phyloP scores from a whole-genome alignment of 2,113 vertebrate species.

The Sterrhoptilus dennistouni region DNA sequence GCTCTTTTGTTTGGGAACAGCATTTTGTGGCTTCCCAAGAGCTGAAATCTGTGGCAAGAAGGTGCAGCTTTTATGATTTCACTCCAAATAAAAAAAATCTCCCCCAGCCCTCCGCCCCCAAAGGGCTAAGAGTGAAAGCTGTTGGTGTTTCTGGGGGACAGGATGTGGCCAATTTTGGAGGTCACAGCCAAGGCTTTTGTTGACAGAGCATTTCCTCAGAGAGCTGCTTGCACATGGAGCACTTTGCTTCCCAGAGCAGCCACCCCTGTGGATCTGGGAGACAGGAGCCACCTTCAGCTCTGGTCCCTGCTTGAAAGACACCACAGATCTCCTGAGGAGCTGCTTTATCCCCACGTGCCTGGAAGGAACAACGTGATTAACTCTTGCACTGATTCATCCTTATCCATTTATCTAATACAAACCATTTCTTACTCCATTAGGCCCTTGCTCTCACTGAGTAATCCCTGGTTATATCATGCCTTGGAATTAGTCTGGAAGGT shows the following conservation, averaged over 20 bases:
- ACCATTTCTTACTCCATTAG: conserved; percentile 56
- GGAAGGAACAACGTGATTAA: neutral
- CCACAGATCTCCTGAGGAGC: neutral
- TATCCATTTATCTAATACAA: conserved; percentile 58
- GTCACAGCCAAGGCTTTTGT: neutral
- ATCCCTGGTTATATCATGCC: conserved; percentile 32
- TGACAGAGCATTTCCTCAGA: neutral
- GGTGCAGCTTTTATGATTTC: neutral
- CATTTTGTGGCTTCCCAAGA: neutral
- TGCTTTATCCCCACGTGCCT: neutral
- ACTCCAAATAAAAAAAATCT: neutral
- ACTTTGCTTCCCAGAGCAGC: neutral
- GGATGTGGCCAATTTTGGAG: neutral
- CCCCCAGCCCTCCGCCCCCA: neutral
- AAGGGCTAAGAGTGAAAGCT: neutral
- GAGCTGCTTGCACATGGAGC: neutral
- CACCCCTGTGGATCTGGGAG: neutral
- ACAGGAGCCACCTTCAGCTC: neutral
- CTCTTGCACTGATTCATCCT: conserved; percentile 52
- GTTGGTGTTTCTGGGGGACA: neutral
- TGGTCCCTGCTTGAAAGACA: neutral
- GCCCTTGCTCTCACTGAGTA: conserved; percentile 48
- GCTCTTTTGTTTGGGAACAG: neutral
- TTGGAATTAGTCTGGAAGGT: conserved; percentile 60
- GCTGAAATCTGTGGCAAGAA: neutral